Base-by-base conservation (phyloP, 2,797 vertebrate species). In the Onychomys leucogaster region DNA sequence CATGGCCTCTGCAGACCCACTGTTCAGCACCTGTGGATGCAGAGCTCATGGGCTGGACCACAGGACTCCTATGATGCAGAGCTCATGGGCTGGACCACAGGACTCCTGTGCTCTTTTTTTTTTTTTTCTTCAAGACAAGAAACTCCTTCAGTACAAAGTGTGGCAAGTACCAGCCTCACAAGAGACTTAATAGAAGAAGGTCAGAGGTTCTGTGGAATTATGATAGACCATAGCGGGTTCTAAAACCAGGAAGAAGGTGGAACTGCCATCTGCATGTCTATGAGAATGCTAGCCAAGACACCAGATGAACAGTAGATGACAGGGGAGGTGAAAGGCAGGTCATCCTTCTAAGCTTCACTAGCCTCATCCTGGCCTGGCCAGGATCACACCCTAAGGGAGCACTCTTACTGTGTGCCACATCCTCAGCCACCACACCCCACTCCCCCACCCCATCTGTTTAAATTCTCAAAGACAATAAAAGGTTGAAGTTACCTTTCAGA, bases 131-230 rank as follows among this genome's bases (percentile, higher is more conserved):
- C 34, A 55, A 4, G 11, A 19, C 99, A 99, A 99, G 99, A 95
- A 99, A 99, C 96, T 99, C 99, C 0, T 99, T 99, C 98, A 99
- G 99, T 99, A 99, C 99, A 93, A 99, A 99, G 43, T 67, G 43
- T 99, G 99, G 99, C 96, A 99, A 99, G 98, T 99, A 99, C 98
- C 99, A 99, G 59, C 99, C 99, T 5, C 99, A 99, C 97, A 99
- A 98, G 99, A 99, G 43, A 99, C 99, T 16, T 99, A 99, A 98
- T 99, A 99, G 98, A 99, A 99, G 99, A 99, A 99, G 98, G 99
- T 99, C 19, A 99, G 99, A 97, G 99, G 99, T 59, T 99, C 99
- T 52, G 97, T 4, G 0, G 23, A 57, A 25, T 84, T 73, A 37
- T 14, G 34, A 13, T 6, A 5, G 21, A 55, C 80, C 52, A 34